A percentile compares a stretch with the other conserved stretches of the same genome.
These are phyloP conservation scores for Pangasius sanitwongsei DNA, from an alignment of 2,797 vertebrate species.

Conservation along the genomic window DNA sequence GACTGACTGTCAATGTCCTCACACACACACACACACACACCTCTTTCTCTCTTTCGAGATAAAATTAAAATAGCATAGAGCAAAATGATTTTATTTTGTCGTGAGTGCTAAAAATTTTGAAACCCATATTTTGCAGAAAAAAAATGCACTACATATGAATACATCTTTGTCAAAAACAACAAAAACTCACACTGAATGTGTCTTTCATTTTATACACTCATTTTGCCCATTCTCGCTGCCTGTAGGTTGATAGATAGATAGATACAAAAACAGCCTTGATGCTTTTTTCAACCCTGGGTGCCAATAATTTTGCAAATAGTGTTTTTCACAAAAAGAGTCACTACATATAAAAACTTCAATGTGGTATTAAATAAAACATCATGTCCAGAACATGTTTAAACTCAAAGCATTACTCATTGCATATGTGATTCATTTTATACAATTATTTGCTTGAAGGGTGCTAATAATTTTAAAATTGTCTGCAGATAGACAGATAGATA, in stretches of 20 bases:
- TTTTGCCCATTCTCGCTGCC: too few species aligned
- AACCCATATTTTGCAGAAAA: too few species aligned
- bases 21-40: constrained; percentile 52
- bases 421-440: neutral
- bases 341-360: neutral
- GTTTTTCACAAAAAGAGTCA: neutral
- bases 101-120: neutral
- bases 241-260: neutral
- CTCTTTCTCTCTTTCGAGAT: neutral
- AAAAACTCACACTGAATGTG: neutral
- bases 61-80: neutral
- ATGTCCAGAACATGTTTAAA: neutral
- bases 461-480: neutral
- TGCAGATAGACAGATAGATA: neutral
- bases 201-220: too few species aligned
- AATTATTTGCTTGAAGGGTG: neutral
- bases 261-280: neutral
- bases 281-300: neutral
- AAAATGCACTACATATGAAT: neutral
- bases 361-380: neutral
- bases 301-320: neutral
- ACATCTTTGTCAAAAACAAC: neutral
- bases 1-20: constrained; percentile 56
- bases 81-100: neutral
- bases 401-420: neutral